Percentiles rank a stretch among this genome's conserved stretches.
phyloP scores from a whole-genome alignment of 1,140 invertebrate genomes.

The Potamilus streckersoni region DNA sequence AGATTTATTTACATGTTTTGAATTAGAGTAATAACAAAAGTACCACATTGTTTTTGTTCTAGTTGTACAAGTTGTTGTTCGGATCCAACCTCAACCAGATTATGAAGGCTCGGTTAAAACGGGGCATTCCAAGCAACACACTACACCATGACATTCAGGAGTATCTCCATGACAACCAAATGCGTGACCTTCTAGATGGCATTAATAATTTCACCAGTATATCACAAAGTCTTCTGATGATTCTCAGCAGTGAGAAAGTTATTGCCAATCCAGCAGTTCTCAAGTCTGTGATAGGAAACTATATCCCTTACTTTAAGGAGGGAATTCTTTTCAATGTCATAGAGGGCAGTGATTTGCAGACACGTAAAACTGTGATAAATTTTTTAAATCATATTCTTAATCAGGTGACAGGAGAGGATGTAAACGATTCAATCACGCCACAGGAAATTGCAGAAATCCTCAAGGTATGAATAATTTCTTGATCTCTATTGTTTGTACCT shows the following conservation, averaged over 20 bases:
- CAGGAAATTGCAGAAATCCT: slow-evolving; percentile 35
- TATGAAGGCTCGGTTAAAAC: too few relatives aligned
- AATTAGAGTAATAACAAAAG: too few relatives aligned
- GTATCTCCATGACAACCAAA: too few relatives aligned
- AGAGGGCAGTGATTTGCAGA: slow-evolving; percentile 18
- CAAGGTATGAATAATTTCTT: slow-evolving; percentile 35
- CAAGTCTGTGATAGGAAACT: slow-evolving; percentile 7
- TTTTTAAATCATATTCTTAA: slow-evolving; percentile 26
- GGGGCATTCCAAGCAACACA: too few relatives aligned
- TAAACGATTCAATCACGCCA: slow-evolving; percentile 18
- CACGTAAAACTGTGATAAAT: slow-evolving; percentile 11
- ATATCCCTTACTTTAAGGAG: slow-evolving; percentile 8
- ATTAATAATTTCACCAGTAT: too few relatives aligned
- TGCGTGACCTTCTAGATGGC: too few relatives aligned
- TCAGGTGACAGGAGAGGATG: slow-evolving; percentile 2
- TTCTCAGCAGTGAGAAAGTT: slow-evolving; percentile 9
- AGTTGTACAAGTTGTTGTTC: slow-evolving; percentile 49
- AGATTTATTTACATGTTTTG: too few relatives aligned
- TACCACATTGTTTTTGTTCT: slow-evolving; percentile 3
- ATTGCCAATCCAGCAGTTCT: not conserved
- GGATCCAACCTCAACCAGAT: slow-evolving; percentile 25
- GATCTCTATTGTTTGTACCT: not conserved
- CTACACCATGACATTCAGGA: too few relatives aligned
- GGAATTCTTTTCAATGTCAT: slow-evolving; percentile 31
- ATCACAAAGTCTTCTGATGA: slow-evolving; percentile 5